Evolutionary conservation across 2,888 invertebrate species (phyloP).

Genomic region (Thecocarcelia acutangulata): DNA sequence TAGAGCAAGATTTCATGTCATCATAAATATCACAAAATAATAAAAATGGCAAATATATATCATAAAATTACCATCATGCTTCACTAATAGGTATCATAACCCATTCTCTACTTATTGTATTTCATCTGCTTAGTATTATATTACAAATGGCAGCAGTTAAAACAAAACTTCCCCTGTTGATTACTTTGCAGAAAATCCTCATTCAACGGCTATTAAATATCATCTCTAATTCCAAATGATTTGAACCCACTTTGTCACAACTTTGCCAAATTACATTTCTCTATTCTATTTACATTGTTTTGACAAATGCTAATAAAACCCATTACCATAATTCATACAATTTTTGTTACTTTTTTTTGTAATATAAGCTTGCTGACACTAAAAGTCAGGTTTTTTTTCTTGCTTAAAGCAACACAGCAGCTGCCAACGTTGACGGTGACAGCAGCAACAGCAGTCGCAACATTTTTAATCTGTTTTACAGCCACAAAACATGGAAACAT

Average conservation of each 20-base stretch:
- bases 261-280: constrained; percentile 4
- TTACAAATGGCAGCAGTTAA: too few species aligned
- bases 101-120: too few species aligned
- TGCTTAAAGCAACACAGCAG: neutral
- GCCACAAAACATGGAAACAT: constrained; percentile 51
- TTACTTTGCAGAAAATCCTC: neutral
- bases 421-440: neutral
- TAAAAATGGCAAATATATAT: too few species aligned
- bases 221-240: constrained; percentile 16
- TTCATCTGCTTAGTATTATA: too few species aligned
- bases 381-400: constrained; percentile 11
- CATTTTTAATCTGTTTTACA: constrained; percentile 41
- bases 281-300: neutral
- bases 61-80: too few species aligned
- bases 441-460: constrained; percentile 8
- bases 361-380: constrained; percentile 25
- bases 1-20: too few species aligned
- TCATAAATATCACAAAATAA: too few species aligned
- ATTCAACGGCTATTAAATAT: neutral
- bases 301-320: constrained; percentile 41
- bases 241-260: neutral
- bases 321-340: constrained; percentile 55
- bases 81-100: too few species aligned
- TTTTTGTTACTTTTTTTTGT: neutral
- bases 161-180: too few species aligned